phyloP scores from a whole-genome alignment of 2,113 vertebrate genomes.

The Picathartes gymnocephalus region DNA sequence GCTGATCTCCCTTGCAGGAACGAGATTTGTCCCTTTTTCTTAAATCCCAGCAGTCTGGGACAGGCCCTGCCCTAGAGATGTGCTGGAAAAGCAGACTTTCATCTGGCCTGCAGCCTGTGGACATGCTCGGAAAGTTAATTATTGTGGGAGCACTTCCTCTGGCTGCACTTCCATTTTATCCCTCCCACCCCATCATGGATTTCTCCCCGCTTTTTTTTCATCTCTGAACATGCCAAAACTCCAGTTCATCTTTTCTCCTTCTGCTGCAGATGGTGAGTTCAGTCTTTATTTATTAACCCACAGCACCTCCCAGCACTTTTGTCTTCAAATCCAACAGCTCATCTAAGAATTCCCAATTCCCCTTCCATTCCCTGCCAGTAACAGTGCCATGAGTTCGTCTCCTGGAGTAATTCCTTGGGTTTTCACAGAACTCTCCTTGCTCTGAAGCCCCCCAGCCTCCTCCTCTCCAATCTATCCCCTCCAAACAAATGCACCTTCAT shows the following conservation, averaged over 20 bases:
- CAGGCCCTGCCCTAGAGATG: background rate
- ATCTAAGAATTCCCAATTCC: background rate
- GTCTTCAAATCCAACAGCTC: background rate
- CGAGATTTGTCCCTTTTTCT: rapidly evolving
- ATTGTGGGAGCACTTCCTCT: background rate
- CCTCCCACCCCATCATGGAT: background rate
- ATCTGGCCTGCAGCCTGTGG: background rate
- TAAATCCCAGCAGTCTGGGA: background rate
- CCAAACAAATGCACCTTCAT: background rate
- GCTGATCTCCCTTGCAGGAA: background rate
- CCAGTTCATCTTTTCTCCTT: background rate
- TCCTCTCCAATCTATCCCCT: background rate
- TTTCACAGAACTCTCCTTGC: background rate
- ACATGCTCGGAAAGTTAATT: background rate
- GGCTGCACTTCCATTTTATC: background rate
- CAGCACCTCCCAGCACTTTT: background rate
- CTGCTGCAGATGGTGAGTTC: background rate
- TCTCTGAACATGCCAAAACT: background rate
- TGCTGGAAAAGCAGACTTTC: background rate
- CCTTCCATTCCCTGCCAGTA: background rate
- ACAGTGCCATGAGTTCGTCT: background rate
- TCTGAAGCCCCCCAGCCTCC: background rate
- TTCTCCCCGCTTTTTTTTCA: background rate
- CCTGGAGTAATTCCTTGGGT: rapidly evolving
- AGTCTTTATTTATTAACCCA: background rate